Base-by-base conservation (phyloP, 2,797 vertebrate genomes). In the Clarias platycephalus region DNA sequence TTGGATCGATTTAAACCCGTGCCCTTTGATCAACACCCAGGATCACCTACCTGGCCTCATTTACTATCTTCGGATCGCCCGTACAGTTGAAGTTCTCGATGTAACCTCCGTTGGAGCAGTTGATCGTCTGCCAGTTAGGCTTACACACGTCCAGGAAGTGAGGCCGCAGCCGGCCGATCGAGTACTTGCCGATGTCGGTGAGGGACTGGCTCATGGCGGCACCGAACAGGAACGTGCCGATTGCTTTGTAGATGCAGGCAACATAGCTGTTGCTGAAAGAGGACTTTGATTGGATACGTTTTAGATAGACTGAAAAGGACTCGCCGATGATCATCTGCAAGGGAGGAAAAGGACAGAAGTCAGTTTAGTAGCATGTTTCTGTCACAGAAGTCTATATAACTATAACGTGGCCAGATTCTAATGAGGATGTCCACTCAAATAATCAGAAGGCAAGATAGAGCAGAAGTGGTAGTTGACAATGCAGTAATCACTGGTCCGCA, bases 181-280 rank as follows among this genome's bases (percentile, higher is more conserved):
- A 97, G 87, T 98, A 99, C 91, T 99, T 99, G 90, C 97, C 98
- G 89, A 99, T 99, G 94, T 99, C 97, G 0, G 98, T 99, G 89
- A 99, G 92, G 0, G 98, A 99, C 91, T 99, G 98, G 92, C 97
- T 99, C 91, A 97, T 96, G n/a, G 96, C 96, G 0, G 97, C 98
- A 44, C 98, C 98, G 24, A 99, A 99, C 62, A 99, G 76, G 91
- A 99, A 99, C 79, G 96, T 96, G 58, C 98, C 98, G 3, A 98
- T 82, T 64, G 96, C 96, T 94, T 99, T 99, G 94, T 99, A 99
- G 88, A 97, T 90, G 84, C 94, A 93, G 88, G 97, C 95, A 81
- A 97, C 34, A 68, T 98, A 99, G 92, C 92, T 95, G 92, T 96
- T 97, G 93, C 95, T 95, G 87, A 97, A 93, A 91, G 96, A 94